phyloP scores from a whole-genome alignment of 2,797 vertebrate genomes.

The Lithobates pipiens region DNA sequence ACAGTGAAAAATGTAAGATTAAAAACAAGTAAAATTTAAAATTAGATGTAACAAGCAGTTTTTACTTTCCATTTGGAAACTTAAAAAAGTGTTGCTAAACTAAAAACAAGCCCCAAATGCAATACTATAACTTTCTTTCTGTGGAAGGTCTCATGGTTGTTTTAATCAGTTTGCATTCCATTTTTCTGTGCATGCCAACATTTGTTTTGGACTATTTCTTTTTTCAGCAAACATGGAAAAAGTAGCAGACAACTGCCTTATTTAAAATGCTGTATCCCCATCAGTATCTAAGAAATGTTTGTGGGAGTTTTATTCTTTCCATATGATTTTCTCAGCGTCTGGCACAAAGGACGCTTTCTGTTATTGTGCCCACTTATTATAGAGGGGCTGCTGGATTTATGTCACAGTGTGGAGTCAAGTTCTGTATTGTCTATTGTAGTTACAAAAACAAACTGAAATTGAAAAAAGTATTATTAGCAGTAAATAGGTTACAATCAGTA shows the following conservation, averaged over 20 bases:
- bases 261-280: not conserved
- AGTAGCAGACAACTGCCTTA: not conserved
- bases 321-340: constrained; percentile 32
- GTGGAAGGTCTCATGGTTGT: not conserved
- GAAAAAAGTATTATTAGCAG: not conserved
- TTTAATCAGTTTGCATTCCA: constrained; percentile 16
- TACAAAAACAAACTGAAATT: not conserved
- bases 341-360: constrained; percentile 29
- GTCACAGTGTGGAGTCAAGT: not conserved
- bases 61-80: too few species aligned
- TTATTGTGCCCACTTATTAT: constrained; percentile 17
- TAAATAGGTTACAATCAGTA: not conserved
- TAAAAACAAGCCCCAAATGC: too few species aligned
- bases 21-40: too few species aligned
- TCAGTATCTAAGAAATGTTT: constrained; percentile 31
- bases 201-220: constrained; percentile 22
- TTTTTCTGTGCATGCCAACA: constrained; percentile 5
- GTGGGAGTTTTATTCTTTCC: constrained; percentile 45
- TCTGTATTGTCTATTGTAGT: not conserved
- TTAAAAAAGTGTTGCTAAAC: too few species aligned
- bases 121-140: not conserved
- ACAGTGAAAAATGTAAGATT: too few species aligned
- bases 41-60: too few species aligned
- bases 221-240: constrained; percentile 12
- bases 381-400: not conserved